Percentiles rank a stretch among this genome's conserved stretches.
Conservation (phyloP, 2,888 invertebrate genomes). For the Eilema caniola region DNA sequence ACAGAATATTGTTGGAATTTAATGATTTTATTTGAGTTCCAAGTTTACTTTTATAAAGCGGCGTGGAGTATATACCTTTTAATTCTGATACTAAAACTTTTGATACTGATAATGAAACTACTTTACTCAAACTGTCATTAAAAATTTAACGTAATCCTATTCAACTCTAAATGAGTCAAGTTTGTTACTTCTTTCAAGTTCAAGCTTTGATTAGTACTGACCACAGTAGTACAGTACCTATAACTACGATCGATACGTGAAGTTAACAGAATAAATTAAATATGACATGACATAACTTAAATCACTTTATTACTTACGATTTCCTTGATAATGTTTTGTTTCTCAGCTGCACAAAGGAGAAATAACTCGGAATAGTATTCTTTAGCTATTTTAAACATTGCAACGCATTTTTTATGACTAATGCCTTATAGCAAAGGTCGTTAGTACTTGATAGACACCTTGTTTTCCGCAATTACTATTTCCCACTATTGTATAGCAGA, state of each 20-base stretch:
- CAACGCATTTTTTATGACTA: constrained; percentile 30
- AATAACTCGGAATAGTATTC: constrained; percentile 26
- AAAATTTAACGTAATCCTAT: no score
- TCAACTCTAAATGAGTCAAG: no score
- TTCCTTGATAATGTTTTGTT: constrained; percentile 42
- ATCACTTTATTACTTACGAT: constrained; percentile 9
- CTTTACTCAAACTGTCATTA: no score
- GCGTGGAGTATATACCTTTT: neutral
- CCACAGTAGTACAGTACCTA: no score
- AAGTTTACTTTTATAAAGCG: neutral
- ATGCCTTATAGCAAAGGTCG: constrained; percentile 28
- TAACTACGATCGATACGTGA: neutral
- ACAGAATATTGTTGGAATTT: neutral
- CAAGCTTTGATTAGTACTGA: no score
- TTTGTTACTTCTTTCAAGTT: no score
- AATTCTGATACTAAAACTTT: no score
- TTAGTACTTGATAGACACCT: constrained; percentile 41
- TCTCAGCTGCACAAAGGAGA: constrained; percentile 20
- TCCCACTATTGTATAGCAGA: constrained; percentile 59
- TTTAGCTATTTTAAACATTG: constrained; percentile 24
- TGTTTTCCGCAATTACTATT: constrained; percentile 45
- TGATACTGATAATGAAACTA: no score
- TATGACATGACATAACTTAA: neutral
- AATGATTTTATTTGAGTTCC: neutral
- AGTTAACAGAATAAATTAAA: neutral